These are phyloP conservation scores for Irena cyanogastra DNA, from an alignment of 2,113 vertebrate species.

Conservation along the genomic window DNA sequence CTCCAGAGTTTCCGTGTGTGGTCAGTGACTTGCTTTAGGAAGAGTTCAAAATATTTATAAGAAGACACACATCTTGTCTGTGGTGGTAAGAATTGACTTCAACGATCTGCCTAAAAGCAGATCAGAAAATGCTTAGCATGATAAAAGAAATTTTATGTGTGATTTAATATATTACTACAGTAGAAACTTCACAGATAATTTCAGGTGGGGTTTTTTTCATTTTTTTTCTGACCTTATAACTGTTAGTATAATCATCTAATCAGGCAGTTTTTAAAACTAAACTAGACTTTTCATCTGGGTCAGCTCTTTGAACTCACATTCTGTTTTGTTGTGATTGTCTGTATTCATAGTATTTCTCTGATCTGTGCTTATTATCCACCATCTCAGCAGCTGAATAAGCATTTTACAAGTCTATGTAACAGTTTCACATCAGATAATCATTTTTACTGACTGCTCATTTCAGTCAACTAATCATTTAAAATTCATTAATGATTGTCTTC, in stretches of 20 bases:
- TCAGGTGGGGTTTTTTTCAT: background rate
- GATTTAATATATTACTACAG: background rate
- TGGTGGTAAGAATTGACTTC: background rate
- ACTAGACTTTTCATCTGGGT: background rate
- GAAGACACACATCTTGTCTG: background rate
- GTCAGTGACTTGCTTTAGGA: background rate
- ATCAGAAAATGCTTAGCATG: background rate
- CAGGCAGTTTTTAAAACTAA: background rate
- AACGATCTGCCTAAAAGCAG: fast-evolving
- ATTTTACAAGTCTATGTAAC: constrained; percentile 35
- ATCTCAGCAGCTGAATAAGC: constrained; percentile 17
- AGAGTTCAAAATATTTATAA: background rate
- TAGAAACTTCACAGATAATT: background rate
- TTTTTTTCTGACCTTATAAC: background rate
- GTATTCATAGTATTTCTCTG: background rate
- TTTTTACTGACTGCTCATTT: constrained; percentile 58
- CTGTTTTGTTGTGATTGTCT: background rate
- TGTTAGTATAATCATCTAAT: background rate
- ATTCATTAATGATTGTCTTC: constrained; percentile 33
- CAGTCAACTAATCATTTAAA: constrained; percentile 34
- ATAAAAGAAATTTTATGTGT: background rate
- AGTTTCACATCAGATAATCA: background rate
- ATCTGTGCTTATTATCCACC: background rate
- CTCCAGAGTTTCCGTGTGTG: background rate
- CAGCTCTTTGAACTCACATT: background rate